A percentile compares a stretch with the other conserved stretches of the same genome.
phyloP scores from a whole-genome alignment of 1,140 invertebrate genomes.

The Coelopa frigida region DNA sequence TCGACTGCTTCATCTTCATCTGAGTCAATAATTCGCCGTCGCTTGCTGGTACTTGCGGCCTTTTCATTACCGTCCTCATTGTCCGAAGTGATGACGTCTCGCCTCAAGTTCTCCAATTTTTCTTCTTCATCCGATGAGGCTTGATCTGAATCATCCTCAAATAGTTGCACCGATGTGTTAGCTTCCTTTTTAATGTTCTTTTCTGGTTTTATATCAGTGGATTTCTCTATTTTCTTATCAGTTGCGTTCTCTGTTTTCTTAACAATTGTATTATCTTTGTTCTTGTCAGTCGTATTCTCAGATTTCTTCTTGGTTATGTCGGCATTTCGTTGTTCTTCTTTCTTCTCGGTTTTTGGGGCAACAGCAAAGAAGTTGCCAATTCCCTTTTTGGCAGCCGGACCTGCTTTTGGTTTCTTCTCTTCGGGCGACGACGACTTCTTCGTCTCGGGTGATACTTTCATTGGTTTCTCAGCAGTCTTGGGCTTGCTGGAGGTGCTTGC shows the following conservation, averaged over 20 bases:
- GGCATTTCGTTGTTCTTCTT: too few relatives aligned
- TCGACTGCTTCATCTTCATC: constrained; percentile 31
- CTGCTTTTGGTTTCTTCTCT: not conserved
- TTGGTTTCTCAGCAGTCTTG: too few relatives aligned
- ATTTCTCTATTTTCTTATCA: constrained; percentile 12
- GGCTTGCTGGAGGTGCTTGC: too few relatives aligned
- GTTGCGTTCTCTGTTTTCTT: too few relatives aligned
- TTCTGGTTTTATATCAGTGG: constrained; percentile 24
- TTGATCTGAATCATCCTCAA: constrained; percentile 16
- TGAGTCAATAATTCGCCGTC: constrained; percentile 34
- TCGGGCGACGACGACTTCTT: constrained; percentile 4
- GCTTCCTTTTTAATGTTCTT: constrained; percentile 6
- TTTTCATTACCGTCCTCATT: constrained; percentile 9
- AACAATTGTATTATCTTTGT: too few relatives aligned
- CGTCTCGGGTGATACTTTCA: constrained; percentile 19
- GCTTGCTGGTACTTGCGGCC: constrained; percentile 16
- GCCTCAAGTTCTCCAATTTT: constrained; percentile 31
- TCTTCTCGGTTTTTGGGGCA: constrained; percentile 13
- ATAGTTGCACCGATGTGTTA: constrained; percentile 33
- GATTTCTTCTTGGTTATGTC: too few relatives aligned
- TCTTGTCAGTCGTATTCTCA: too few relatives aligned
- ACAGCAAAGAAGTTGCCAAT: constrained; percentile 31
- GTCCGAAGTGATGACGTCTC: constrained; percentile 19
- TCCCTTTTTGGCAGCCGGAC: constrained; percentile 14
- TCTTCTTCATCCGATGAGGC: constrained; percentile 38